Evolutionary conservation across 2,888 invertebrate genomes (phyloP), one percentile per base, ranked within the genome.

Genomic region (Athripsodes cinereus): DNA sequence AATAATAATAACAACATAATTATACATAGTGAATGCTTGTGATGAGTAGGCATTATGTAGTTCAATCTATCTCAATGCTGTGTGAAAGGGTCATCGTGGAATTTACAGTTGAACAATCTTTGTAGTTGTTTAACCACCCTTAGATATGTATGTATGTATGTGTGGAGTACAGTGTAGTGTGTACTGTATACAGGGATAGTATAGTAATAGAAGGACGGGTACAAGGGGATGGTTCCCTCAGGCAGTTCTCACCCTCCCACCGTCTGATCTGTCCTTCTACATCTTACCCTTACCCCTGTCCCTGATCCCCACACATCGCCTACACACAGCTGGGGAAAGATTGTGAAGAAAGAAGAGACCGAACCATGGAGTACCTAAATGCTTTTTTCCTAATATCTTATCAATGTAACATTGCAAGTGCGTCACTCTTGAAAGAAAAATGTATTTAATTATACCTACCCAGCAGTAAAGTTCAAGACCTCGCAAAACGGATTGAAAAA

Each of bases 281-380:
- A 16, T 21, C 40, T 44, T 22, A 8, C 22, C 53, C 52, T 52
- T 52, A 35, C 46, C 18, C 26, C n/a, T n/a, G n/a, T n/a, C n/a
- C n/a, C n/a, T n/a, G n/a, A n/a, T 11, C 50, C 48, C 54, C 34
- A 49, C 40, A 11, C 48, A 20, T 20, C 26, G 26, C 40, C 16
- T 16, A 22, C n/a, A n/a, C n/a, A n/a, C 46, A 26, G 48, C 31
- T 22, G 21, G 52, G 52, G 61, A 57, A 58, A 61, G 61, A 63
- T 63, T 59, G 61, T 59, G 63, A 63, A 63, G 63, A 63, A 63
- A 61, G 63, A 63, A 63, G 59, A 61, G 63, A 63, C 59, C 59
- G 59, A 51, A 57, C 59, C 61, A 61, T 63, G 59, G 59, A 63
- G 61, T 63, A n/a, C n/a, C n/a, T n/a, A 63, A 63, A 63, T 63